phyloP scores from a whole-genome alignment of 2,113 vertebrate genomes.

The Cygnus atratus region DNA sequence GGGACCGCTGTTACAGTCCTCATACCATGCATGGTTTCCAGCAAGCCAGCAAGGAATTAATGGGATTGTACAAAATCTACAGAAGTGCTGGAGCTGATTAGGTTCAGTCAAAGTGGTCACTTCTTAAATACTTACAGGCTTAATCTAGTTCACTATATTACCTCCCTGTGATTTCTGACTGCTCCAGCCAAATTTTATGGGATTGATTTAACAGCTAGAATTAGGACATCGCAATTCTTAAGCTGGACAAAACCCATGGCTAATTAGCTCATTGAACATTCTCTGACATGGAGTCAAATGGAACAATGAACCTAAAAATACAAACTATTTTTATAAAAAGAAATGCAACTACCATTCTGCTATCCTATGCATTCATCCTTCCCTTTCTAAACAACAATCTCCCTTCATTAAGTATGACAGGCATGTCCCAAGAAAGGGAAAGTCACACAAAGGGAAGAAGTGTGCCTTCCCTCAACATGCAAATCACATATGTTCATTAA shows the following conservation, averaged over 20 bases:
- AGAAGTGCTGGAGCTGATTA: background rate
- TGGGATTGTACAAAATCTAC: background rate
- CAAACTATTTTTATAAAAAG: background rate
- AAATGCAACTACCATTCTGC: background rate
- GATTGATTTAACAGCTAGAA: background rate
- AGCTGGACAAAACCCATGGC: background rate
- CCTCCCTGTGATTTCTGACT: background rate
- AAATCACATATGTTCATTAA: conserved; percentile 75
- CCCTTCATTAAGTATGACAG: conserved; percentile 63
- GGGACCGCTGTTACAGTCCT: background rate
- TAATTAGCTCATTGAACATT: background rate
- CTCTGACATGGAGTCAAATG: background rate
- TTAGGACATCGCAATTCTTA: background rate
- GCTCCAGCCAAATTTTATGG: background rate
- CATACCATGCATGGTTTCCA: background rate
- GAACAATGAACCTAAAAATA: background rate
- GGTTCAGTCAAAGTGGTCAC: background rate
- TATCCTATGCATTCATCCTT: background rate
- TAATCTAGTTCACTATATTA: background rate
- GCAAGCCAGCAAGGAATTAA: background rate
- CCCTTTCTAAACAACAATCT: conserved; percentile 12
- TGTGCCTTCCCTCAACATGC: conserved; percentile 68
- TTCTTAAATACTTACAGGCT: background rate
- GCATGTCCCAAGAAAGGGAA: conserved; percentile 55
- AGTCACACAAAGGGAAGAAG: conserved; percentile 70